Evolutionary conservation across 2,797 vertebrate genomes (phyloP).

Genomic region (Etheostoma nigrum): DNA sequence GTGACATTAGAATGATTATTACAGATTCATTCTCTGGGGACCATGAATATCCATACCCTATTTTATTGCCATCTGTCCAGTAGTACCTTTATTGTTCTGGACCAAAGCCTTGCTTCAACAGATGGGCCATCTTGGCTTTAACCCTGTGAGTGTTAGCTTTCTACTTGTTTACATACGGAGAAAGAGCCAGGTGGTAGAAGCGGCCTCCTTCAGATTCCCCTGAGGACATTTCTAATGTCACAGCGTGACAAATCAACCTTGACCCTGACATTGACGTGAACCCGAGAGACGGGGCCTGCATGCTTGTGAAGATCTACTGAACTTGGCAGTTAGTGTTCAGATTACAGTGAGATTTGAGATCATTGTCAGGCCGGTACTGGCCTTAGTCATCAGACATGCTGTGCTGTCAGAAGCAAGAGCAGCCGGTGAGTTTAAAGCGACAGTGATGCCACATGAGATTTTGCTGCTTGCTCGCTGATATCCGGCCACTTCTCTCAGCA

Average conservation of each 20-base stretch:
- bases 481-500: conserved; percentile 11
- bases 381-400: conserved; percentile 51
- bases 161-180: conserved; percentile 4
- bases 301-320: conserved; percentile 16
- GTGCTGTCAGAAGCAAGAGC: conserved; percentile 43
- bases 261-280: conserved; percentile 21
- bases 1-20: not conserved
- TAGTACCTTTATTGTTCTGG: not conserved
- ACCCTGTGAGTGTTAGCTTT: not conserved
- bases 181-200: not conserved
- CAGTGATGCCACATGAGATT: conserved; percentile 40
- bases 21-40: not conserved
- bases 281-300: conserved; percentile 15
- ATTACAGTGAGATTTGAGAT: conserved; percentile 43
- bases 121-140: not conserved
- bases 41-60: not conserved
- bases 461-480: conserved; percentile 12
- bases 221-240: conserved; percentile 26
- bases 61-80: not conserved
- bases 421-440: conserved; percentile 35
- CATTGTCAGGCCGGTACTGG: conserved; percentile 37
- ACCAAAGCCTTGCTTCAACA: too few species aligned
- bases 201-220: not conserved
- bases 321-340: conserved; percentile 42
- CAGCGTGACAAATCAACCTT: conserved; percentile 22